These are phyloP conservation scores for Callionymus lyra DNA, from an alignment of 2,113 vertebrate genomes.

Conservation along the genomic window DNA sequence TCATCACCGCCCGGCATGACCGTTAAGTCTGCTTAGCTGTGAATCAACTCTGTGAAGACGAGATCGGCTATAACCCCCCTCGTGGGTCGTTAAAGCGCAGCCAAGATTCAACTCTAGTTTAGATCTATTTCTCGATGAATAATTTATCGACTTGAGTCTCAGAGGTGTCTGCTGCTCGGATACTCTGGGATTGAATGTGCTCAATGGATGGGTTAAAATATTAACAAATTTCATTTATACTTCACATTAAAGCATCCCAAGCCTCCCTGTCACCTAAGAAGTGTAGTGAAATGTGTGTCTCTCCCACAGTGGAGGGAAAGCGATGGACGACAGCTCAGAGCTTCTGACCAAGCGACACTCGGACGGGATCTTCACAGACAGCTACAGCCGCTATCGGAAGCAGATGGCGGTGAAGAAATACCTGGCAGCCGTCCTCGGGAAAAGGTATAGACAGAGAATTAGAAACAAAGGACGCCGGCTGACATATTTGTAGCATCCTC, in stretches of 20 bases:
- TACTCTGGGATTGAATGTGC: not conserved
- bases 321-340: constrained; percentile 77
- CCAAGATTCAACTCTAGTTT: constrained; percentile 18
- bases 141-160: constrained; percentile 71
- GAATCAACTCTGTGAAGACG: too few species aligned
- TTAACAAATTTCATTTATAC: too few species aligned
- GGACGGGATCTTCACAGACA: constrained; percentile 98
- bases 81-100: constrained; percentile 12
- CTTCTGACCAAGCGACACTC: constrained; percentile 93
- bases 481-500: constrained; percentile 88
- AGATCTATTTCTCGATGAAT: constrained; percentile 59
- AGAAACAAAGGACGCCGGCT: constrained; percentile 98
- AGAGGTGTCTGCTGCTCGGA: constrained; percentile 20
- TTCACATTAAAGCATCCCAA: not conserved
- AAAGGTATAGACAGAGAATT: constrained; percentile 99
- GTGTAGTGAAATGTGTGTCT: constrained; percentile 20
- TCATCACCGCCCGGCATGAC: constrained; percentile 20
- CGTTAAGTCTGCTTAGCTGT: constrained; percentile 7
- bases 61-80: constrained; percentile 1
- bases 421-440: constrained; percentile 95
- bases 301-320: constrained; percentile 62
- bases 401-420: constrained; percentile 99
- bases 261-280: too few species aligned
- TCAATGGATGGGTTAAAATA: too few species aligned
- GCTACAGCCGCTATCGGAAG: constrained; percentile 98